Conservation (phyloP, 1,140 invertebrate species). For the Muscidifurax raptorellus region DNA sequence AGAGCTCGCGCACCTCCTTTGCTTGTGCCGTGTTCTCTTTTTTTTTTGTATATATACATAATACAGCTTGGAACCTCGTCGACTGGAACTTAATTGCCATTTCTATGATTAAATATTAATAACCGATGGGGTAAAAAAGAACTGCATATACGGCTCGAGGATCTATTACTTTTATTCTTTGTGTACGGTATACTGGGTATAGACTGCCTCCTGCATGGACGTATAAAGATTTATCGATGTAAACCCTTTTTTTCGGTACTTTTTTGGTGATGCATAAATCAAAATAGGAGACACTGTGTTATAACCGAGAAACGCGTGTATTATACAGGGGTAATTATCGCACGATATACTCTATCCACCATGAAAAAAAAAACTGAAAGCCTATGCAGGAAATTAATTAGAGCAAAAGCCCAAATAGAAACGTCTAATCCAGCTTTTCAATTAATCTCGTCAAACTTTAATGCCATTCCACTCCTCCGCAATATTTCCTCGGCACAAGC, state of each 20-base stretch:
- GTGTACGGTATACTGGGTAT: neutral
- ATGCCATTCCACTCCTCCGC: neutral
- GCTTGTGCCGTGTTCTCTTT: neutral
- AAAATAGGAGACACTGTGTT: too few species aligned
- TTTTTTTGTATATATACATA: conserved; percentile 29
- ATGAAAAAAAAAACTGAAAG: too few species aligned
- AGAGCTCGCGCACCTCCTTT: conserved; percentile 3
- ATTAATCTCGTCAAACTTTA: neutral
- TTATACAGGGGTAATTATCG: too few species aligned
- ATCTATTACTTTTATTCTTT: neutral
- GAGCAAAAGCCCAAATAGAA: neutral
- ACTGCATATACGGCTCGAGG: neutral
- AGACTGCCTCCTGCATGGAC: neutral
- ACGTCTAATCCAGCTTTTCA: conserved; percentile 3
- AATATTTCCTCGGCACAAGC: neutral
- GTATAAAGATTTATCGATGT: neutral
- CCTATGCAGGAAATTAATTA: too few species aligned
- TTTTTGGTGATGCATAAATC: neutral
- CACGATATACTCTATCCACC: too few species aligned
- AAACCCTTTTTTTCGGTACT: neutral
- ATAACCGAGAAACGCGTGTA: too few species aligned
- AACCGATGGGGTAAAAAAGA: conserved; percentile 13
- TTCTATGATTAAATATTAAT: conserved; percentile 45
- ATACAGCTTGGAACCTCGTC: neutral
- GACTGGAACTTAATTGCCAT: conserved; percentile 38